These are phyloP conservation scores for Oreochromis niloticus DNA, from an alignment of 2,113 vertebrate genomes.

Conservation along the genomic window DNA sequence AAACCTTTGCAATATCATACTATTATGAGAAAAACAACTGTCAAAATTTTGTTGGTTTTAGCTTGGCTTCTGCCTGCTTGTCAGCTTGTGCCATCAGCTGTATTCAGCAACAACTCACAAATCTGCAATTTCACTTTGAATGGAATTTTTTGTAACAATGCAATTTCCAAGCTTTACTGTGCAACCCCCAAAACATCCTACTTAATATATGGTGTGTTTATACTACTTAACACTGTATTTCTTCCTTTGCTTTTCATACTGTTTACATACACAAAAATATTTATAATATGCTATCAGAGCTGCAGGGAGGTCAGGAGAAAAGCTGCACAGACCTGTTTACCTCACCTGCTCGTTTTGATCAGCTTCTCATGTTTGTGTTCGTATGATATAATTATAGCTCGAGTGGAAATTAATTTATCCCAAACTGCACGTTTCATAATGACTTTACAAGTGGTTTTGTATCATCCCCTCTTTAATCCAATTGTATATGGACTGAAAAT, in stretches of 20 bases:
- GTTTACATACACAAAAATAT: neutral
- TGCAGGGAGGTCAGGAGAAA: neutral
- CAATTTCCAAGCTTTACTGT: neutral
- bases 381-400: neutral
- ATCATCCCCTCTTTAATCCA: neutral
- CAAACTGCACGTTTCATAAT: neutral
- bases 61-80: neutral
- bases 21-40: neutral
- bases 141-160: neutral
- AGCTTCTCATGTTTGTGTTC: neutral
- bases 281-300: neutral
- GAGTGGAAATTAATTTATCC: neutral
- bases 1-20: neutral
- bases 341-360: neutral
- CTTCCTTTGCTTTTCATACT: neutral
- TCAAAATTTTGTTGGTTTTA: neutral
- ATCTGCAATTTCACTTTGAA: neutral
- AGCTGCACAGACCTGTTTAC: neutral
- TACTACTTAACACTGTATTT: neutral
- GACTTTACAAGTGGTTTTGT: neutral
- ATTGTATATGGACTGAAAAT: no score
- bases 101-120: neutral
- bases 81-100: neutral
- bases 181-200: accelerated
- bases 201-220: neutral